These are phyloP conservation scores for Canis aureus DNA, from an alignment of 2,113 vertebrate genomes.

Conservation along the genomic window DNA sequence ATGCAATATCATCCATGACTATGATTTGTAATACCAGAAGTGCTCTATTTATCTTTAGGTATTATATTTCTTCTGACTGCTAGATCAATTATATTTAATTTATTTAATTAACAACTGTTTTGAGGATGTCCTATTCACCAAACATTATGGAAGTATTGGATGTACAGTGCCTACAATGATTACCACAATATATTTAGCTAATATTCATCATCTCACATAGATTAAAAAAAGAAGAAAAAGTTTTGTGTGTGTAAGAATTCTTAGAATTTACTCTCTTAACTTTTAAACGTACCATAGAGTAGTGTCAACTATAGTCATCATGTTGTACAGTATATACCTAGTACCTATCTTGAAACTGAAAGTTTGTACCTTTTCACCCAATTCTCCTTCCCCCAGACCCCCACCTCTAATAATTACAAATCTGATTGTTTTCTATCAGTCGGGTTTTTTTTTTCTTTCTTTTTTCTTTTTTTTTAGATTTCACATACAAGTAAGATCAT, in stretches of 20 bases:
- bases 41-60: background rate
- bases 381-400: background rate
- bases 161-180: background rate
- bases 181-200: background rate
- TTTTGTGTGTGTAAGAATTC: background rate
- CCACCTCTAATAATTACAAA: background rate
- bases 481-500: background rate
- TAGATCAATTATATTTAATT: background rate
- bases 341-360: background rate
- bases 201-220: background rate
- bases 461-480: background rate
- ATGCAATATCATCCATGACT: background rate
- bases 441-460: background rate
- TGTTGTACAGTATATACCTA: background rate
- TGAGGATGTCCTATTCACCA: background rate
- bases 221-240: background rate
- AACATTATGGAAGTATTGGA: background rate
- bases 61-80: background rate
- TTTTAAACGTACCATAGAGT: background rate
- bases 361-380: background rate
- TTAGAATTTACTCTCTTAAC: background rate
- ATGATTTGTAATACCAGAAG: background rate
- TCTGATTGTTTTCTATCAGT: background rate
- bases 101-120: background rate
- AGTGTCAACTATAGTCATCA: background rate